Evolutionary conservation across 30 jellyfish, hydroid and myxozoan genomes (phyloP).

Genomic region (Cassiopea xamachana): DNA sequence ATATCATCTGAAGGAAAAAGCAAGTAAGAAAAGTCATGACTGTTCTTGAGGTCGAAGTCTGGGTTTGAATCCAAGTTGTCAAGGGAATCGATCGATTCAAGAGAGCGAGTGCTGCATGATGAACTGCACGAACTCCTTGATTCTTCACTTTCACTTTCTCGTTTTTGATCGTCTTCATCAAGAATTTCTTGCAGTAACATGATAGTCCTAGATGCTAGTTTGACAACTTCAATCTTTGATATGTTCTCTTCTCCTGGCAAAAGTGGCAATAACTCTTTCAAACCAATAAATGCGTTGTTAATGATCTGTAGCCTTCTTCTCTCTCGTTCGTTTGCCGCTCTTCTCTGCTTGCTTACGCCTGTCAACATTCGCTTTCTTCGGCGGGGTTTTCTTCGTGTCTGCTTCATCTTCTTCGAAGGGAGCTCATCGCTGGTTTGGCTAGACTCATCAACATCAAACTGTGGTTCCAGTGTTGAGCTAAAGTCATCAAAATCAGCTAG

Average conservation of each 20-base stretch:
- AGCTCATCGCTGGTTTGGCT: slow-evolving; percentile 55
- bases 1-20: slow-evolving; percentile 78
- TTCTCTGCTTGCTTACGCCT: slow-evolving; percentile 92
- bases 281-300: slow-evolving; percentile 80
- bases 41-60: slow-evolving; percentile 39
- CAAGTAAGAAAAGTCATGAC: slow-evolving; percentile 70
- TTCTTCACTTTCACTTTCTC: slow-evolving; percentile 60
- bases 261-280: slow-evolving; percentile 80
- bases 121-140: slow-evolving; percentile 61
- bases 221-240: slow-evolving; percentile 87
- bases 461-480: slow-evolving; percentile 45
- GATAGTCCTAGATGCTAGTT: slow-evolving; percentile 86
- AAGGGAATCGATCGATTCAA: slow-evolving; percentile 57
- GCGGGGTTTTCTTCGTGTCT: slow-evolving; percentile 74
- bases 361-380: slow-evolving; percentile 90
- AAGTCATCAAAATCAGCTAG: slow-evolving; percentile 75
- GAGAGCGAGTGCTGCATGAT: slow-evolving; percentile 50
- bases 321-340: slow-evolving; percentile 96
- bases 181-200: slow-evolving; percentile 60
- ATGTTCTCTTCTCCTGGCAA: slow-evolving; percentile 88
- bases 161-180: slow-evolving; percentile 60
- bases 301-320: slow-evolving; percentile 84
- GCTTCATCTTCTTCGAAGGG: slow-evolving; percentile 61
- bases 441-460: slow-evolving; percentile 56
- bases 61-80: slow-evolving; percentile 54